A percentile compares a stretch with the other conserved stretches of the same genome.
These are phyloP conservation scores for Luperina nickerlii DNA, from an alignment of 2,888 invertebrate species.

Conservation along the genomic window DNA sequence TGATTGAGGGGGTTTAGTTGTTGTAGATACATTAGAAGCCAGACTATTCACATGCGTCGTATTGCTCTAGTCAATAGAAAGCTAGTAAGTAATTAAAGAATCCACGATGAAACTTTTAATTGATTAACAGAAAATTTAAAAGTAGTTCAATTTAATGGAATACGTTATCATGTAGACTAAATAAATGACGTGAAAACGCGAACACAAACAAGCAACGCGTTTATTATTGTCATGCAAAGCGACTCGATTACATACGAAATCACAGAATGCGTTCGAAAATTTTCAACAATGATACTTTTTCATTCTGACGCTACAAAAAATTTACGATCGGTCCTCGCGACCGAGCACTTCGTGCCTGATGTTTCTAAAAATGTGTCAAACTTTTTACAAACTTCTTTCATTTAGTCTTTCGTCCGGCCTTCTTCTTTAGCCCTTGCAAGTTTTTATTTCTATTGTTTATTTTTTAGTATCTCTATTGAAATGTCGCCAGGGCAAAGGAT, in stretches of 20 bases:
- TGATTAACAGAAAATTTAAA: conserved; percentile 29
- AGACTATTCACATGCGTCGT: conserved; percentile 25
- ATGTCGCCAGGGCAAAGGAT: conserved; percentile 83
- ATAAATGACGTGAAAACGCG: conserved; percentile 58
- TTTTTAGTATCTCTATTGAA: conserved; percentile 88
- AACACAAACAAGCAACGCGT: conserved; percentile 62
- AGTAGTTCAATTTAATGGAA: conserved; percentile 48
- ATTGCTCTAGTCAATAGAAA: conserved; percentile 12
- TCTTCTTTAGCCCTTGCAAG: conserved; percentile 86
- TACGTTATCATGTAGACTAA: conserved; percentile 52
- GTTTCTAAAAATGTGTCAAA: conserved; percentile 91
- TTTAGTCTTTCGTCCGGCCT: conserved; percentile 88
- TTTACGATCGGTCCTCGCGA: conserved; percentile 87
- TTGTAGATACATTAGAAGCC: conserved; percentile 13
- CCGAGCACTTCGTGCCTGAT: conserved; percentile 88
- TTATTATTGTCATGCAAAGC: conserved; percentile 78
- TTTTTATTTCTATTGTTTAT: conserved; percentile 87
- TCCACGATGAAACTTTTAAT: conserved; percentile 36
- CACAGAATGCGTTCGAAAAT: conserved; percentile 85
- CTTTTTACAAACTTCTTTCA: conserved; percentile 90
- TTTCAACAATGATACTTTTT: conserved; percentile 90
- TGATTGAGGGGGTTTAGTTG: conserved; percentile 40
- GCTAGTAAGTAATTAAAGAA: conserved; percentile 20
- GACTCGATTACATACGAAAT: conserved; percentile 80
- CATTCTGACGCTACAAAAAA: conserved; percentile 89